Evolutionary conservation across 1,140 invertebrate species (phyloP).

Genomic region (Bactericera cockerelli): DNA sequence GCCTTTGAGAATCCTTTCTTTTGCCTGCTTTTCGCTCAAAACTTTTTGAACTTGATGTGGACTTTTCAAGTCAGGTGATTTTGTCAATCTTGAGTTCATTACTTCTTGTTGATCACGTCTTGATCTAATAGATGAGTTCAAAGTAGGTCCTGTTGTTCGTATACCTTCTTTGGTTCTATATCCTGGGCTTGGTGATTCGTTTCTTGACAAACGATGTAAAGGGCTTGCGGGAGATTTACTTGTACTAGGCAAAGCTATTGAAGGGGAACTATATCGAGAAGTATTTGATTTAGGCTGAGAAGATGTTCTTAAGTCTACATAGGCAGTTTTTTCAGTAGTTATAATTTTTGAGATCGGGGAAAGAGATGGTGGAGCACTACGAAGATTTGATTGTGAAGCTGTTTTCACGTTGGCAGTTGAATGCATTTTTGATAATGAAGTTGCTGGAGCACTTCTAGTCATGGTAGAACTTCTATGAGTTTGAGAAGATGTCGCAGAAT

Average conservation of each 20-base stretch:
- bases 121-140: slow-evolving; percentile 13
- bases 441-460: background rate
- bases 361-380: background rate
- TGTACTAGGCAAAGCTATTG: background rate
- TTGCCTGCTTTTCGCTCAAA: slow-evolving; percentile 30
- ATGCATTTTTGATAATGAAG: slow-evolving; percentile 8
- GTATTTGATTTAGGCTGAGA: background rate
- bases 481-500: slow-evolving; percentile 8
- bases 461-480: slow-evolving; percentile 1
- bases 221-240: background rate
- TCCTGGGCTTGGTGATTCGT: background rate
- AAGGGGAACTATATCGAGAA: background rate
- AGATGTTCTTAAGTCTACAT: background rate
- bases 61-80: slow-evolving; percentile 37
- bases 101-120: slow-evolving; percentile 17
- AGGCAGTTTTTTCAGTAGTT: background rate
- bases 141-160: background rate
- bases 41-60: slow-evolving; percentile 41
- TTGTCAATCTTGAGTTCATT: slow-evolving; percentile 25
- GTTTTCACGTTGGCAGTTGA: slow-evolving; percentile 4
- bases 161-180: background rate
- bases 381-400: background rate
- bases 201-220: background rate
- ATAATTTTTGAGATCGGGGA: background rate
- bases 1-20: slow-evolving; percentile 20